Conservation (phyloP, 1,140 invertebrate species). For the Drepana arcuata region DNA sequence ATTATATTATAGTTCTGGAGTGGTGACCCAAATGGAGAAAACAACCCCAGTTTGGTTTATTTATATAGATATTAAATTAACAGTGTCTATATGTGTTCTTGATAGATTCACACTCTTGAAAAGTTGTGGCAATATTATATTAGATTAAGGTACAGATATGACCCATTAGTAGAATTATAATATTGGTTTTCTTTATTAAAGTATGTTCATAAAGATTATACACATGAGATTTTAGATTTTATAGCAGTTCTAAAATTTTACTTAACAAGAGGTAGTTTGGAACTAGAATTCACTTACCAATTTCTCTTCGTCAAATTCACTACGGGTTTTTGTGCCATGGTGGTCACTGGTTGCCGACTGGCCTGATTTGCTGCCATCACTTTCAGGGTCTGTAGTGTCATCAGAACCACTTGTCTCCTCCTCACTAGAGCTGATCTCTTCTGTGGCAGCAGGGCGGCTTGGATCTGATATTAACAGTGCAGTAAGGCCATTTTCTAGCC, state of each 20-base stretch:
- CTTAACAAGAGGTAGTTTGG: not conserved
- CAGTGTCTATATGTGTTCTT: too few relatives aligned
- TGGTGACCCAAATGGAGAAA: too few relatives aligned
- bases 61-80: too few relatives aligned
- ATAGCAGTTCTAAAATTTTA: not conserved
- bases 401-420: slow-evolving; percentile 48
- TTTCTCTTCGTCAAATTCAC: slow-evolving; percentile 61
- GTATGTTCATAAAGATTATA: too few relatives aligned
- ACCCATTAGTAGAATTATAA: too few relatives aligned
- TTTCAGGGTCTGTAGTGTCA: slow-evolving; percentile 50
- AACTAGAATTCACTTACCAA: slow-evolving; percentile 33
- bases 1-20: too few relatives aligned
- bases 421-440: slow-evolving; percentile 39
- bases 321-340: slow-evolving; percentile 40
- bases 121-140: too few relatives aligned
- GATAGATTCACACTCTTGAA: too few relatives aligned
- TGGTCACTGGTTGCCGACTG: slow-evolving; percentile 45
- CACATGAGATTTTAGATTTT: not conserved
- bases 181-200: too few relatives aligned
- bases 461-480: slow-evolving; percentile 79
- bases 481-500: slow-evolving; percentile 78
- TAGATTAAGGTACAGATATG: too few relatives aligned
- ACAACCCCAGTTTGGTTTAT: too few relatives aligned
- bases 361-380: slow-evolving; percentile 37
- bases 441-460: slow-evolving; percentile 20